Evolutionary conservation across 2,797 vertebrate species (phyloP).

Genomic region (Heterohyrax brucei): DNA sequence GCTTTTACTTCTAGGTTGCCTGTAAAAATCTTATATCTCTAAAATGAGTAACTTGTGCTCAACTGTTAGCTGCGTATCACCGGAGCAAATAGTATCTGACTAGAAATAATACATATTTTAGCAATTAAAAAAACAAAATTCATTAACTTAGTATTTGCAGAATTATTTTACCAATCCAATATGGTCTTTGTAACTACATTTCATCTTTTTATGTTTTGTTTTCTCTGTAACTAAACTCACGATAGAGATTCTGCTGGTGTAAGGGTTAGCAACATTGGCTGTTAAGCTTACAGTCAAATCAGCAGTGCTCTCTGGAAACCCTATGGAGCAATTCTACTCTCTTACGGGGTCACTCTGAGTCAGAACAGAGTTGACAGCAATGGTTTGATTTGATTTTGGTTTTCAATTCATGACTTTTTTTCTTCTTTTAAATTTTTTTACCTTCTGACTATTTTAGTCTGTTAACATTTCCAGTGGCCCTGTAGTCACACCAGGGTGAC

Average conservation of each 20-base stretch:
- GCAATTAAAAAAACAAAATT: slow-evolving; percentile 17
- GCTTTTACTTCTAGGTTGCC: slow-evolving; percentile 34
- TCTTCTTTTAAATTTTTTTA: neutral
- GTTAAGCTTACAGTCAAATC: no score
- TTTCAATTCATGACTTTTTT: neutral
- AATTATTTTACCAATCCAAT: neutral
- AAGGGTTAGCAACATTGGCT: no score
- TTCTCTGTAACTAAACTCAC: neutral
- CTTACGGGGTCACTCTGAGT: no score
- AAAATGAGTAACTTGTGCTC: neutral
- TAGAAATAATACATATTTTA: slow-evolving; percentile 24
- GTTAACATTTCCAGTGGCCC: neutral
- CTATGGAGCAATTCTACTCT: no score
- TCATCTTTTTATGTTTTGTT: neutral
- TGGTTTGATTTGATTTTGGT: no score
- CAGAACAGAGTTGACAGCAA: no score
- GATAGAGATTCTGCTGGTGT: no score
- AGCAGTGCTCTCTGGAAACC: no score
- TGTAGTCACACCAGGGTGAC: neutral
- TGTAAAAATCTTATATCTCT: neutral
- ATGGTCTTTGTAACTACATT: neutral
- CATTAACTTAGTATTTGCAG: neutral
- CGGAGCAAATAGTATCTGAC: neutral
- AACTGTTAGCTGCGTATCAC: neutral
- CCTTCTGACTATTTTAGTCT: neutral